Evolutionary conservation across 2,888 invertebrate species (phyloP).

Genomic region (Belgica antarctica): DNA sequence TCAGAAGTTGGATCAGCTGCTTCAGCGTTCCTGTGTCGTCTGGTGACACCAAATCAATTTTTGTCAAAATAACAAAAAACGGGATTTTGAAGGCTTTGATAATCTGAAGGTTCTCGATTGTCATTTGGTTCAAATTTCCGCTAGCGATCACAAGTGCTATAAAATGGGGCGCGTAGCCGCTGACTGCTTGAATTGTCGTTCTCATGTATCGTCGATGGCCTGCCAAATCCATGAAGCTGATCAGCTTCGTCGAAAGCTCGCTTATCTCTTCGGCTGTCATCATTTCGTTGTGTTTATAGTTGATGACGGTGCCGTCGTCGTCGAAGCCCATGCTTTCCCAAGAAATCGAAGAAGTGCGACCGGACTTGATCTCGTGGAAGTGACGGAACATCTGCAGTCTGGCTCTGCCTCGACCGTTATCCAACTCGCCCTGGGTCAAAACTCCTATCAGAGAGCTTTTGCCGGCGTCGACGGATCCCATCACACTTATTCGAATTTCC

Average conservation of each 20-base stretch:
- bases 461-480: constrained; percentile 95
- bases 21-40: constrained; percentile 56
- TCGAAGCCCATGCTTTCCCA: constrained; percentile 97
- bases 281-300: constrained; percentile 83
- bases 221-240: constrained; percentile 93
- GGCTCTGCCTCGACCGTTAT: constrained; percentile 93
- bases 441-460: constrained; percentile 96
- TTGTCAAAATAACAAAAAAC: constrained; percentile 90
- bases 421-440: constrained; percentile 90
- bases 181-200: constrained; percentile 91
- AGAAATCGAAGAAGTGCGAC: constrained; percentile 91
- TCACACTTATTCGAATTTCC: constrained; percentile 87
- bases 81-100: constrained; percentile 79
- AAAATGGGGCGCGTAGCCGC: constrained; percentile 90
- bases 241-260: constrained; percentile 85
- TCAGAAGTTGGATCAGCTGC: constrained; percentile 63
- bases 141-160: constrained; percentile 81
- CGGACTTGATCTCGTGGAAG: constrained; percentile 91
- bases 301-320: constrained; percentile 78
- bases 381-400: constrained; percentile 93
- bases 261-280: constrained; percentile 92
- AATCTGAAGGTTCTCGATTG: constrained; percentile 87
- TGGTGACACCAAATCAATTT: constrained; percentile 79
- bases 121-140: constrained; percentile 76
- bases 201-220: constrained; percentile 94